phyloP scores from a whole-genome alignment of 2,113 vertebrate species.

The Malaclemys terrapin region DNA sequence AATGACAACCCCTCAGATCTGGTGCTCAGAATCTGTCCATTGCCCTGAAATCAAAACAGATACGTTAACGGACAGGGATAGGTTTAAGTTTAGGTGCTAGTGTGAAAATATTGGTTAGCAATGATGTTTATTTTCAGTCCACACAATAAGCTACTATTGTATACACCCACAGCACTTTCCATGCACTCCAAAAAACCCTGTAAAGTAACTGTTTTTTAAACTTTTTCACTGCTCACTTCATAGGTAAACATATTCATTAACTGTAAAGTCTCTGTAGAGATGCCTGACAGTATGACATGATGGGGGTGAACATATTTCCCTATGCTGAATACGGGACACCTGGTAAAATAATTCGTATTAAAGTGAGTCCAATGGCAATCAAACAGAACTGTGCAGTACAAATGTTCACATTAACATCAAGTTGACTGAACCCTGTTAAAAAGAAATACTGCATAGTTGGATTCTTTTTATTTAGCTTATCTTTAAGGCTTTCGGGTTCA shows the following conservation, averaged over 20 bases:
- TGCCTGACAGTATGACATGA: background rate
- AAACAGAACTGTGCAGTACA: too few species aligned
- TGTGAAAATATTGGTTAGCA: background rate
- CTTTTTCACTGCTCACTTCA: background rate
- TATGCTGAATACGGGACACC: too few species aligned
- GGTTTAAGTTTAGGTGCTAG: background rate
- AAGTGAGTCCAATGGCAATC: too few species aligned
- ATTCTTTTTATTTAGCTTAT: too few species aligned
- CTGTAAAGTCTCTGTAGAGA: background rate
- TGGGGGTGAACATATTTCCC: too few species aligned
- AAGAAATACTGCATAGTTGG: too few species aligned
- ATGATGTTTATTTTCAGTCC: background rate
- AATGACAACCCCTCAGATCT: conserved; percentile 79
- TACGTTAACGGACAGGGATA: background rate
- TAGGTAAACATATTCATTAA: background rate
- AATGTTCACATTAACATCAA: too few species aligned
- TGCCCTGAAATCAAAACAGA: conserved; percentile 82
- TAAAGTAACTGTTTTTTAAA: background rate
- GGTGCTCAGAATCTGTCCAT: conserved; percentile 81
- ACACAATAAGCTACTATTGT: background rate
- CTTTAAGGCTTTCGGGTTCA: too few species aligned
- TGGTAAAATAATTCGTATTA: too few species aligned
- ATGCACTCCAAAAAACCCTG: background rate
- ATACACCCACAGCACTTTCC: background rate
- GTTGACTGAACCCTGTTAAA: too few species aligned